These are phyloP conservation scores for Brachionus asplanchnoidis DNA, from an alignment of 1,140 invertebrate genomes.

Conservation along the genomic window DNA sequence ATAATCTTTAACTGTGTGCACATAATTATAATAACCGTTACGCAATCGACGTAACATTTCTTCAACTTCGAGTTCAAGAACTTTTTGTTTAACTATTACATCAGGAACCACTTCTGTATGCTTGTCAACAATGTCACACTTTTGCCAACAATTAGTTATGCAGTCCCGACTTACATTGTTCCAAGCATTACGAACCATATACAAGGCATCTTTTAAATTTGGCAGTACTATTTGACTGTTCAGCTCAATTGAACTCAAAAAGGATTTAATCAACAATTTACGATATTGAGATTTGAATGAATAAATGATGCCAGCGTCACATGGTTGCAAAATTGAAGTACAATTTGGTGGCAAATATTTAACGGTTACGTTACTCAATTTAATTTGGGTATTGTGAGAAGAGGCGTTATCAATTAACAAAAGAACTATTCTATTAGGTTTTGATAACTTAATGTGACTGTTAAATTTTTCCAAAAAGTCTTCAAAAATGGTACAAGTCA, in stretches of 20 bases:
- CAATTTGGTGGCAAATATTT: slow-evolving; percentile 57
- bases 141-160: no score
- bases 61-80: no score
- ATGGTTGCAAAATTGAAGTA: slow-evolving; percentile 56
- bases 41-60: no score
- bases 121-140: no score
- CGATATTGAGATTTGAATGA: slow-evolving; percentile 47
- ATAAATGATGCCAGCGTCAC: slow-evolving; percentile 58
- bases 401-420: slow-evolving; percentile 58
- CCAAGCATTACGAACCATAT: background rate
- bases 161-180: background rate
- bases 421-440: slow-evolving; percentile 51
- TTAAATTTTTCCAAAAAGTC: slow-evolving; percentile 42
- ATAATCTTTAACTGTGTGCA: background rate
- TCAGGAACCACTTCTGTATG: no score
- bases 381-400: slow-evolving; percentile 48
- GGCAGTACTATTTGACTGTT: background rate
- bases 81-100: no score
- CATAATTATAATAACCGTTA: background rate
- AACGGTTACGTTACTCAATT: slow-evolving; percentile 52
- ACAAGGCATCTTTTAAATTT: background rate
- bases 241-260: background rate
- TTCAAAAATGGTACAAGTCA: slow-evolving; percentile 41
- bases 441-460: slow-evolving; percentile 31
- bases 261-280: background rate